Evolutionary conservation across 2,888 invertebrate genomes (phyloP), one percentile per base, ranked within the genome.

Genomic region (Strigamia maritima): DNA sequence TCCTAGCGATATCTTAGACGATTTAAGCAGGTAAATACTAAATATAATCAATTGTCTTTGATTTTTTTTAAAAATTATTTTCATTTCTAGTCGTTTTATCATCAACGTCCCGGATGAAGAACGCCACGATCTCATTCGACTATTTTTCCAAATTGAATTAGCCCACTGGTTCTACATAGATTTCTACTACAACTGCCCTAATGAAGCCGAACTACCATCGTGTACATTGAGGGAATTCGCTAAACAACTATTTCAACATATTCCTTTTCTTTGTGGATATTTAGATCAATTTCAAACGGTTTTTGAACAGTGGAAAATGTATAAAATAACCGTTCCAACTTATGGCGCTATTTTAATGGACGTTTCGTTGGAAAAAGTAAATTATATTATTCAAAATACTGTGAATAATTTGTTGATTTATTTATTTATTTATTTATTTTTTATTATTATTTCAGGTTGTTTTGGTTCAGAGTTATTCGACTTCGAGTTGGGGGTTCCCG

Each of bases 131-230:
- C 87, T 95, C 82, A 93, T 97, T 76, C 89, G 97, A 81, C 92
- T 97, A 85, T 97, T 95, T 87, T 98, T 97, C 87, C 97, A 97
- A 90, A 93, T 97, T 82, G 98, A 99, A 87, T 87, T 95, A 82
- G 98, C 98, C 0, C 97, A 98, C 87, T 99, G 99, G 99, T 98
- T 97, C 88, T 99, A 98, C 86, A 88, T 98, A 83, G 99, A 99
- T 87, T 97, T 96, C 87, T 98, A 97, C 86, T 95, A 95, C 84
- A 85, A 81, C 2, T n/a, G n/a, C n/a, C n/a, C n/a, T n/a, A n/a
- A 91, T 92, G 83, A 89, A 80, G 38, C 78, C 40, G 76, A 90
- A 89, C 82, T 87, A 92, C 77, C 90, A 90, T 83, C 88, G 90
- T 93, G 93, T 85, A 91, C 91, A 80, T 93, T 95, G 83, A 91